A percentile compares a stretch with the other conserved stretches of the same genome.
These are phyloP conservation scores for Myioborus melanocephalus DNA, from an alignment of 2,797 vertebrate species.

Conservation along the genomic window DNA sequence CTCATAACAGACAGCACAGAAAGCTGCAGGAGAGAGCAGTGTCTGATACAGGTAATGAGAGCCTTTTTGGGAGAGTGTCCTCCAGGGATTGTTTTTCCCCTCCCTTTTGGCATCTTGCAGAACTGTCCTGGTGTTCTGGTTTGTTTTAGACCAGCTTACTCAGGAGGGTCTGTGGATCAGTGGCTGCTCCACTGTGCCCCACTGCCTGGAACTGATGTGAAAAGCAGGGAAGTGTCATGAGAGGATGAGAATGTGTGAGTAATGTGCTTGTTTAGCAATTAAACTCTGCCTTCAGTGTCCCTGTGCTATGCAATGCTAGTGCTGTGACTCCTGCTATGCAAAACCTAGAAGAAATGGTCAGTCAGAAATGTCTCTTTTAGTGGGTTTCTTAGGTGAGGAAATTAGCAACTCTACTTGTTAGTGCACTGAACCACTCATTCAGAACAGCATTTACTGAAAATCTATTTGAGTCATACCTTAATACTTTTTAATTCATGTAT, in stretches of 20 bases:
- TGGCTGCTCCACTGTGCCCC: background rate
- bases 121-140: background rate
- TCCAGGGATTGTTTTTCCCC: background rate
- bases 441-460: background rate
- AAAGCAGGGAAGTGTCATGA: background rate
- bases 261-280: background rate
- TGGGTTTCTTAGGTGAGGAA: background rate
- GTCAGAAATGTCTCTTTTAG: background rate
- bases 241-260: background rate
- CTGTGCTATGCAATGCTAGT: accelerated
- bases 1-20: background rate
- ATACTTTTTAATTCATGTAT: background rate
- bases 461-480: background rate
- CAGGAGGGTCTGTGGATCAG: background rate
- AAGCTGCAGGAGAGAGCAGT: background rate
- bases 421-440: background rate
- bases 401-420: background rate
- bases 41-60: background rate
- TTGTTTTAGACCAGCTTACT: accelerated
- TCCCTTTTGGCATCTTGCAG: background rate
- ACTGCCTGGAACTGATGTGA: background rate
- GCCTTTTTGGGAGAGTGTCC: background rate
- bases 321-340: background rate
- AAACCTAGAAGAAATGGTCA: background rate
- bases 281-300: background rate